These are phyloP conservation scores for Meleagris gallopavo DNA, from an alignment of 2,113 vertebrate genomes.

Conservation along the genomic window DNA sequence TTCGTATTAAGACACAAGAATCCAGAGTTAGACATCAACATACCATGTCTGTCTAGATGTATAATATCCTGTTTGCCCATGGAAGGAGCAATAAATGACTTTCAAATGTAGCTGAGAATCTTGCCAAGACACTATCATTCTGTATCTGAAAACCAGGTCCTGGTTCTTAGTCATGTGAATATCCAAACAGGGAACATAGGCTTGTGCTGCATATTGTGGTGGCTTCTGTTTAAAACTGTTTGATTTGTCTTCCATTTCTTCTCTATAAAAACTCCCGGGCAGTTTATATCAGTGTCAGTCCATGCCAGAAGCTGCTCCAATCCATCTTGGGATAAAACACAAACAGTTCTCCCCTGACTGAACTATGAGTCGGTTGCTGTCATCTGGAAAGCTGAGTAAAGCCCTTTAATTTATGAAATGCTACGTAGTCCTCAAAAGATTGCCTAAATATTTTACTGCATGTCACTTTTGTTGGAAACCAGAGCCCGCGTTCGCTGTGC, in stretches of 20 bases:
- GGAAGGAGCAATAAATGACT: background rate
- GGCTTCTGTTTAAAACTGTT: constrained; percentile 22
- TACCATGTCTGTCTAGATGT: background rate
- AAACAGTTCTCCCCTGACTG: constrained; percentile 29
- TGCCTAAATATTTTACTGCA: constrained; percentile 62
- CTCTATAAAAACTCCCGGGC: background rate
- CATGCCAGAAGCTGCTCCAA: background rate
- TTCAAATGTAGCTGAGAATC: background rate
- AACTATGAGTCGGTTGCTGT: constrained; percentile 8
- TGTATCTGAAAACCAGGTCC: background rate
- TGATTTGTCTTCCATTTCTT: constrained; percentile 33
- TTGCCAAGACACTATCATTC: background rate
- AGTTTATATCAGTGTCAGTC: constrained; percentile 27
- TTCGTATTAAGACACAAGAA: background rate
- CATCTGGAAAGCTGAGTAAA: constrained; percentile 33
- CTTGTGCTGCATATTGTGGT: background rate
- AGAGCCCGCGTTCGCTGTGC: constrained; percentile 6
- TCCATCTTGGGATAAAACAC: constrained; percentile 42
- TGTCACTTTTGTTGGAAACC: constrained; percentile 66
- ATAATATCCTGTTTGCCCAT: background rate
- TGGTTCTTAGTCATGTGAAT: background rate
- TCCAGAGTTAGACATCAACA: background rate
- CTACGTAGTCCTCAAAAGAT: constrained; percentile 11
- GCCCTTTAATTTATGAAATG: constrained; percentile 58
- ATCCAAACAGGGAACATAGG: background rate